Percentiles rank a stretch among this genome's conserved stretches.
These are phyloP conservation scores for Drosophila dives DNA, from an alignment of 2,888 invertebrate species.

Conservation along the genomic window DNA sequence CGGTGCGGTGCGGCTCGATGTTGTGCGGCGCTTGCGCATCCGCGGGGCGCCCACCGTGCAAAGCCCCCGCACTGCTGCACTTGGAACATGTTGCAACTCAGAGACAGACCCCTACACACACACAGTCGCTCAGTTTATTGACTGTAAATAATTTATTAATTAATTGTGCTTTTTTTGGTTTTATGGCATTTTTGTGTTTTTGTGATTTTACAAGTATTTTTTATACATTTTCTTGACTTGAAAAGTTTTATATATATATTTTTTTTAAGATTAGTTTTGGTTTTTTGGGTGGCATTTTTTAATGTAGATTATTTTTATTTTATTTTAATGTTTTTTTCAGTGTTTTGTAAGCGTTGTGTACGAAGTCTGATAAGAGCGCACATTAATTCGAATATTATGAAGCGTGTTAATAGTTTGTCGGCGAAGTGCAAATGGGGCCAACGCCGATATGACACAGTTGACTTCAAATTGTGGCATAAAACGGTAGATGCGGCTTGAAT, in stretches of 20 bases:
- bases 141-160: conserved; percentile 81
- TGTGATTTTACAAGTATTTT: conserved; percentile 26
- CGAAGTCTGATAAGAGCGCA: conserved; percentile 17
- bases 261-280: conserved; percentile 40
- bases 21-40: conserved; percentile 73
- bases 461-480: conserved; percentile 17
- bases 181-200: conserved; percentile 45
- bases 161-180: conserved; percentile 54
- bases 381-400: conserved; percentile 16
- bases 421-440: conserved; percentile 49
- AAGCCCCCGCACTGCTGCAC: conserved; percentile 25
- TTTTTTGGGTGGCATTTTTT: conserved; percentile 69
- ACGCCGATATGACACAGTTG: conserved; percentile 38
- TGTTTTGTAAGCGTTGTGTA: conserved; percentile 60
- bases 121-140: conserved; percentile 62
- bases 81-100: conserved; percentile 66
- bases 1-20: background rate
- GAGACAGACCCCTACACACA: conserved; percentile 36
- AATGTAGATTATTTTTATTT: conserved; percentile 33
- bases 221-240: conserved; percentile 37
- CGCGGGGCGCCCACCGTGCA: conserved; percentile 59
- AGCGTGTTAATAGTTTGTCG: conserved; percentile 25
- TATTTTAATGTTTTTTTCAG: conserved; percentile 27
- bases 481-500: no score
- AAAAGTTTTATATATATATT: background rate